Evolutionary conservation across 1,140 invertebrate species (phyloP).

Genomic region (Saccostrea glomerata): DNA sequence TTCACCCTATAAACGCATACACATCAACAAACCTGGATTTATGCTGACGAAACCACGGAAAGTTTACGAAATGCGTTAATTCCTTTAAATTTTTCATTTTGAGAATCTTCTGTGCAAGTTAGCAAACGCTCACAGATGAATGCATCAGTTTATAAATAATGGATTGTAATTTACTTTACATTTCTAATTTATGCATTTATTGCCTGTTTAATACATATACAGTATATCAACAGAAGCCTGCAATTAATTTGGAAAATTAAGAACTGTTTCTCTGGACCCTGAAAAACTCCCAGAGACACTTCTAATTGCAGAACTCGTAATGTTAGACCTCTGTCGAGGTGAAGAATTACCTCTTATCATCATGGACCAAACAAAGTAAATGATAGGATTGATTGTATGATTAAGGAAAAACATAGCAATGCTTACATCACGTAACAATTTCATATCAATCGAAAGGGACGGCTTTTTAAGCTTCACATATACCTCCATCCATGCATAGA

Average conservation of each 20-base stretch:
- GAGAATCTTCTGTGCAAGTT: too few species aligned
- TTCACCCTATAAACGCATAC: too few species aligned
- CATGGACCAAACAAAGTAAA: conserved; percentile 22
- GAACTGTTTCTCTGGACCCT: neutral
- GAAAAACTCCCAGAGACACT: conserved; percentile 3
- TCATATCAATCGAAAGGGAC: neutral
- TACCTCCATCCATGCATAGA: conserved; percentile 8
- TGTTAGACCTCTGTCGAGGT: neutral
- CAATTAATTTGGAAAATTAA: neutral
- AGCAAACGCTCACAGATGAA: too few species aligned
- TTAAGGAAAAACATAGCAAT: conserved; percentile 26
- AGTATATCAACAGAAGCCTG: too few species aligned
- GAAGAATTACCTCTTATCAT: neutral
- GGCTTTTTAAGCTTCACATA: neutral
- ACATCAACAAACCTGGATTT: too few species aligned
- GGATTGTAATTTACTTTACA: too few species aligned
- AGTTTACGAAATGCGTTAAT: too few species aligned
- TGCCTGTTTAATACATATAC: too few species aligned
- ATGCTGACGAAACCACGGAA: too few species aligned
- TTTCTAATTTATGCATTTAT: too few species aligned
- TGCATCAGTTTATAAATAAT: too few species aligned
- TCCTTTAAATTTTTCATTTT: too few species aligned
- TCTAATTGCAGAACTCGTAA: neutral
- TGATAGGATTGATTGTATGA: conserved; percentile 15
- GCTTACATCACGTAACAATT: neutral